Percentiles rank a stretch among this genome's conserved stretches.
Conservation (phyloP, 53 echinoderm and acorn worm genomes). For the Paracentrotus lividus region DNA sequence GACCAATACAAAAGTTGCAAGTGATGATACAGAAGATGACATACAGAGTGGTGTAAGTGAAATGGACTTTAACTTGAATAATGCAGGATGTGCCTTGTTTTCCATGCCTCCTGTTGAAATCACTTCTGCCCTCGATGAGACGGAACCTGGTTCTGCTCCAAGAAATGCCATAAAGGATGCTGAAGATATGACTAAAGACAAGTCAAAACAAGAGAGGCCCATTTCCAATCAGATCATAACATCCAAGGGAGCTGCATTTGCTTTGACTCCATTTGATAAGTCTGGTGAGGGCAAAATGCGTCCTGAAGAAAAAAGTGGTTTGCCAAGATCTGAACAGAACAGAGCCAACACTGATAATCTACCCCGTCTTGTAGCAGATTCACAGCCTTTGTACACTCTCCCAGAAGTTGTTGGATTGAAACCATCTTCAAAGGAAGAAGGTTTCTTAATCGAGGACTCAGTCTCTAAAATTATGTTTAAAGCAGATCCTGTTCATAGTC, state of each 20-base stretch:
- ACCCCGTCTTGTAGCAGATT: conserved; percentile 18
- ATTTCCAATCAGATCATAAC: conserved; percentile 32
- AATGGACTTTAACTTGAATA: too few species aligned
- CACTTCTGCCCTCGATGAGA: background rate
- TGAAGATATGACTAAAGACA: too few species aligned
- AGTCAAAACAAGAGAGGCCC: background rate
- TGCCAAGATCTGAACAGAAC: background rate
- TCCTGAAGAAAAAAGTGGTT: background rate
- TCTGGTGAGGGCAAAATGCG: background rate
- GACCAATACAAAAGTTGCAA: background rate
- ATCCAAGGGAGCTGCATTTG: conserved; percentile 55
- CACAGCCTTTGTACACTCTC: conserved; percentile 44
- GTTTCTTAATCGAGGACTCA: conserved; percentile 36
- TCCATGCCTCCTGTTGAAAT: conserved; percentile 1
- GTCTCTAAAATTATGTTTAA: conserved; percentile 25
- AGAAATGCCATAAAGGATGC: background rate
- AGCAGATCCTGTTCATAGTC: conserved; percentile 53
- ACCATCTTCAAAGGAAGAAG: conserved; percentile 19
- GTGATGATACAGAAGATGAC: background rate
- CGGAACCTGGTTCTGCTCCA: background rate
- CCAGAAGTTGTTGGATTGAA: conserved; percentile 49
- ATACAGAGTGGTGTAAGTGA: background rate
- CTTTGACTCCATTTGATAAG: conserved; percentile 64
- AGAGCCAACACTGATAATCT: background rate
- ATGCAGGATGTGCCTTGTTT: conserved; percentile 16